Evolutionary conservation across 1,140 invertebrate species (phyloP), one percentile per base, ranked within the genome.

Genomic region (Neodiprion virginianus): DNA sequence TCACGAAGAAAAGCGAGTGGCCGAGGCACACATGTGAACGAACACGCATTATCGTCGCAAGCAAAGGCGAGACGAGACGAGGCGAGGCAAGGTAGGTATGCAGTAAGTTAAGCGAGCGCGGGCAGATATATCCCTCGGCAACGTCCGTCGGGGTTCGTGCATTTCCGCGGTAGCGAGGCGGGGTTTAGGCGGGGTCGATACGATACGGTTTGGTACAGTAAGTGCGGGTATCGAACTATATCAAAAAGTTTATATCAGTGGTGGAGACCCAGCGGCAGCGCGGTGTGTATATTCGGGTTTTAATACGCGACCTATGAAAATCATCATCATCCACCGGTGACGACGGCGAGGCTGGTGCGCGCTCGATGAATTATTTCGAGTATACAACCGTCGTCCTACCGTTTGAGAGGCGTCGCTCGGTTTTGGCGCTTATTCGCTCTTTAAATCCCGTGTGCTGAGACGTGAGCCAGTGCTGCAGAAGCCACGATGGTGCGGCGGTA

Each of bases 111-210:
- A 40, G 28, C 28, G 28, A 40, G 53, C 53, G 53, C 53, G 53
- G 53, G 53, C 53, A 61, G 53, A 61, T 61, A 61, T n/a, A 53
- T 67, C 74, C 28, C 79, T 79, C 85, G 83, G 72, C 40, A 48
- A 14, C 7, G 9, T 23, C n/a, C 67, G 67, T 21, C 10, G n/a
- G 21, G 12, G 67, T 23, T 69, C 67, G 67, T 69, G 23, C 10
- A 4, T 14, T 61, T 61, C 53, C 53, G 53, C n/a, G 11, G 11
- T 47, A 77, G 74, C 80, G 75, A 86, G 86, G 86, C 86, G 86
- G 86, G 83, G 84, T 84, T 85, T 86, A 87, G 86, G 86, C 86
- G 86, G 86, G 86, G 86, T 87, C 86, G 86, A 87, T 87, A 87
- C 83, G 77, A 61, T 61, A 61, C 11, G 11, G 53, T 61, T 61